Evolutionary conservation across 2,113 vertebrate species (phyloP).

Genomic region (Alethe castanea): DNA sequence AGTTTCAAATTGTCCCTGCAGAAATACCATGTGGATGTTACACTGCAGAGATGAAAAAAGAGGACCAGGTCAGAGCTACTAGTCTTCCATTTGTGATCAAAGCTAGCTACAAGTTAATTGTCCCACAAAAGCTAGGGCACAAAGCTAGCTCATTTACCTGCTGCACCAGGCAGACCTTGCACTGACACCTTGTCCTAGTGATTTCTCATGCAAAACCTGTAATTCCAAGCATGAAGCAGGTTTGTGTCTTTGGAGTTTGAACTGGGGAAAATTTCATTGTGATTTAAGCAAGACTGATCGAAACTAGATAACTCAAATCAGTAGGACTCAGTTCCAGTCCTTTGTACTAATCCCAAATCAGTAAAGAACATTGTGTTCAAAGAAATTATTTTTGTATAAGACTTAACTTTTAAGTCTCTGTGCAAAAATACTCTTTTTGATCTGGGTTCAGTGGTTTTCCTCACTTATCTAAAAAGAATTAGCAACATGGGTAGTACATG

Average conservation of each 20-base stretch:
- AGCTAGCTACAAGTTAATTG: neutral
- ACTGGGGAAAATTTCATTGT: slow-evolving; percentile 38
- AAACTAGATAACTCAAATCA: slow-evolving; percentile 45
- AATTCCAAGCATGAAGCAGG: neutral
- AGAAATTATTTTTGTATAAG: slow-evolving; percentile 44
- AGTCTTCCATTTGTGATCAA: neutral
- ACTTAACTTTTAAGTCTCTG: slow-evolving; percentile 60
- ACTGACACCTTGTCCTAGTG: neutral
- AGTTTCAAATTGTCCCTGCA: neutral
- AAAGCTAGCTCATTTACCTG: neutral
- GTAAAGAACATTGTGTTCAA: slow-evolving; percentile 64
- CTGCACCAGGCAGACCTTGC: neutral
- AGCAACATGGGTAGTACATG: slow-evolving; percentile 32
- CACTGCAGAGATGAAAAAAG: neutral
- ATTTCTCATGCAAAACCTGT: slow-evolving; percentile 12
- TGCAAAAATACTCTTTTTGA: slow-evolving; percentile 61
- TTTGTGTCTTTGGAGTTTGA: slow-evolving; percentile 35
- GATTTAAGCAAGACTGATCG: slow-evolving; percentile 59
- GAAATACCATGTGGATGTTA: neutral
- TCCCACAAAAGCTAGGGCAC: neutral
- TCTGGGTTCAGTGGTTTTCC: slow-evolving; percentile 41
- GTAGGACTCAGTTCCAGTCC: slow-evolving; percentile 11
- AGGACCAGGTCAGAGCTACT: neutral
- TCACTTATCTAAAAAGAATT: neutral
- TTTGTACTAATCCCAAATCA: slow-evolving; percentile 68